Base-by-base conservation (phyloP, 2,797 vertebrate species). In the Mustela erminea region DNA sequence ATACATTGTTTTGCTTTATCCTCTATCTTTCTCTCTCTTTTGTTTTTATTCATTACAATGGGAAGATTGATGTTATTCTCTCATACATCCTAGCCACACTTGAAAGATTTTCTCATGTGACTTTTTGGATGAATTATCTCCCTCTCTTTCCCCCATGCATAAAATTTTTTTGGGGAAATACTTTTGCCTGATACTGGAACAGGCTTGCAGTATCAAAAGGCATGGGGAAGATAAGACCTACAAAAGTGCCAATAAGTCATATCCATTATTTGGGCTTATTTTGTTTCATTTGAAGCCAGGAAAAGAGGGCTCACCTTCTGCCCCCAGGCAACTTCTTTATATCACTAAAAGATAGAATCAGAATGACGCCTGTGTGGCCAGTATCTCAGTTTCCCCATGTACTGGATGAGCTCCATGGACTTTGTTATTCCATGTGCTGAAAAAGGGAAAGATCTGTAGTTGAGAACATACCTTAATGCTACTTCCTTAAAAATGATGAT, bases 401-500 rank as follows among this genome's bases (percentile, higher is more conserved):
- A n/a, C 23, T 77, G 29, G 29, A 21, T 49, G 49, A 78, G 3
- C n/a, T 62, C 29, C 27, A 18, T 38, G 13, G 80, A 52, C 17
- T 9, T 23, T 12, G 20, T 43, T 14, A 25, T 29, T 54, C 23
- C 88, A 35, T 14, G 32, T 78, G 52, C 14, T 18, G 41, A 88
- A 25, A 25, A 84, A 43, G 54, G 72, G 52, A 15, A 29, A 83
- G 41, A 27, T 49, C 15, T 1, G 2, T 17, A 43, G 41, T 68
- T 38, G 49, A 84, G 58, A 46, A 49, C 5, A 14, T 11, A 64
- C 7, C 66, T 60, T 62, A 38, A 21, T 11, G 3, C 7, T 82
- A 15, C 13, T 87, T 90, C 35, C 17, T 87, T 83, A 46, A 93
- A 68, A 38, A 74, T 90, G 21, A 58, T 62, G n/a, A 81, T 70